A percentile compares a stretch with the other conserved stretches of the same genome.
These are phyloP conservation scores for Cephus spinipes DNA, from an alignment of 2,888 invertebrate species.

Conservation along the genomic window DNA sequence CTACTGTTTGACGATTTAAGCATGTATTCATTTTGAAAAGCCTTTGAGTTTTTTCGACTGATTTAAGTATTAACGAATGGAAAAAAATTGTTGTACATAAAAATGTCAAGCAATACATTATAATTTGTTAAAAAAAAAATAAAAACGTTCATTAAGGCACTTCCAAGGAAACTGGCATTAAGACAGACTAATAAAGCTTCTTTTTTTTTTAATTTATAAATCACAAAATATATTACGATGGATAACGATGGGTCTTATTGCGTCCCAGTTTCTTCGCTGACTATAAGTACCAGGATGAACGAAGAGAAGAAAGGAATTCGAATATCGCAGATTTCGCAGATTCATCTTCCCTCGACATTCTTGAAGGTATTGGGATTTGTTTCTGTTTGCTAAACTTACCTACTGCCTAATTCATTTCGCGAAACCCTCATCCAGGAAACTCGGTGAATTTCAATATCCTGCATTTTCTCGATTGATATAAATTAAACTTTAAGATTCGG, in stretches of 20 bases:
- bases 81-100: neutral
- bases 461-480: conserved; percentile 20
- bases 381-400: conserved; percentile 39
- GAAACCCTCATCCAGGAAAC: conserved; percentile 15
- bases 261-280: neutral
- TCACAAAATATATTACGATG: neutral
- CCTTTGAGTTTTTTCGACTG: neutral
- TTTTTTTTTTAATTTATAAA: neutral
- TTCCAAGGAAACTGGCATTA: neutral
- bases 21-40: neutral
- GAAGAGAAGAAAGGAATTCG: conserved; percentile 7
- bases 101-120: neutral
- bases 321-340: conserved; percentile 23
- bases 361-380: conserved; percentile 41
- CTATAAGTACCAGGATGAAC: neutral
- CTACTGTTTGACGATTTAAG: neutral
- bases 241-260: neutral
- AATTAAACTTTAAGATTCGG: conserved; percentile 32
- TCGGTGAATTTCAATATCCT: conserved; percentile 11
- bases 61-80: neutral
- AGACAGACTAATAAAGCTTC: neutral
- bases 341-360: conserved; percentile 29
- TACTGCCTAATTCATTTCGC: conserved; percentile 43
- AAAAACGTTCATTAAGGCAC: neutral
- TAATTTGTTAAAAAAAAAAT: neutral